A percentile compares a stretch with the other conserved stretches of the same genome.
Evolutionary conservation across 2,888 invertebrate genomes (phyloP).

Genomic region (Tetragonula carbonaria): DNA sequence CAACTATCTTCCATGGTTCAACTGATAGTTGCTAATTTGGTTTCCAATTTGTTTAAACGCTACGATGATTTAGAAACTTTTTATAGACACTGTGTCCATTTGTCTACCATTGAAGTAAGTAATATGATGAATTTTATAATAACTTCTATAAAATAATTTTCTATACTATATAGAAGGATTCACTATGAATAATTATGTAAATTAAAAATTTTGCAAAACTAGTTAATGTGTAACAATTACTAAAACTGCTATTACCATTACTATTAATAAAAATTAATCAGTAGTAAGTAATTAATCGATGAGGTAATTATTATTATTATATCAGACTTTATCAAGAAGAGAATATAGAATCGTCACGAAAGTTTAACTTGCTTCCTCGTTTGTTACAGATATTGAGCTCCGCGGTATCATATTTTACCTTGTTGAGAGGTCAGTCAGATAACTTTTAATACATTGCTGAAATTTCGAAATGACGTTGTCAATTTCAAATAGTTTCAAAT

Average conservation of each 20-base stretch:
- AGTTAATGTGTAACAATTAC: background rate
- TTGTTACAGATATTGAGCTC: conserved; percentile 53
- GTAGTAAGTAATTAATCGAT: too few species aligned
- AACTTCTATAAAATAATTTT: background rate
- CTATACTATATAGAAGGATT: background rate
- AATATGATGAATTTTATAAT: background rate
- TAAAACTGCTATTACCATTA: background rate
- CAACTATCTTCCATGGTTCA: background rate
- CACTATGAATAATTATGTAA: background rate
- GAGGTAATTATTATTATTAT: background rate
- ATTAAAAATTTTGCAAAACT: background rate
- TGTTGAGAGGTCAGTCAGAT: conserved; percentile 33
- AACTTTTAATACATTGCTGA: background rate
- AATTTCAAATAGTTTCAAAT: background rate
- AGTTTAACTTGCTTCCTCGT: background rate
- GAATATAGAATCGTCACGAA: background rate
- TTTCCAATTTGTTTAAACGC: background rate
- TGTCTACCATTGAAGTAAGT: background rate
- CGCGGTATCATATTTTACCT: conserved; percentile 66
- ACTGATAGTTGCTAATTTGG: background rate
- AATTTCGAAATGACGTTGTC: background rate
- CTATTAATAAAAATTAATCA: too few species aligned
- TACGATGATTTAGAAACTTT: background rate
- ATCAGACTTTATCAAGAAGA: background rate
- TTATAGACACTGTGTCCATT: background rate